phyloP scores from a whole-genome alignment of 2,888 invertebrate species.

The Hedya salicella region DNA sequence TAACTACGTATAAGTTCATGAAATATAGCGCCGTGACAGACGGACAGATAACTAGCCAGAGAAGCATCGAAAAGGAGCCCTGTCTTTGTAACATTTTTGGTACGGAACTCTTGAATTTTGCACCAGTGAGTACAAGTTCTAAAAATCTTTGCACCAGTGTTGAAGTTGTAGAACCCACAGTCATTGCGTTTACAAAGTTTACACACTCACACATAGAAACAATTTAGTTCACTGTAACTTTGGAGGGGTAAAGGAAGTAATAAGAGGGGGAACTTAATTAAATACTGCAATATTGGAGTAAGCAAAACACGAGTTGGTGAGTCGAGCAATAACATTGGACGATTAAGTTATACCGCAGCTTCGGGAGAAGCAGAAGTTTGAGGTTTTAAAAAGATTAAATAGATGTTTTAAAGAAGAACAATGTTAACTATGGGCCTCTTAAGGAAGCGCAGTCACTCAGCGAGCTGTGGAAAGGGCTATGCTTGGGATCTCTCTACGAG shows the following conservation, averaged over 20 bases:
- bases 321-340: conserved; percentile 37
- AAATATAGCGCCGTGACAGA: too few relatives aligned
- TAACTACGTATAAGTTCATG: too few relatives aligned
- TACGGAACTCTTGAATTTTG: too few relatives aligned
- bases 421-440: too few relatives aligned
- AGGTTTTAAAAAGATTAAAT: too few relatives aligned
- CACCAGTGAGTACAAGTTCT: too few relatives aligned
- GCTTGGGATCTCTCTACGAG: too few relatives aligned
- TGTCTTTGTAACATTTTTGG: too few relatives aligned
- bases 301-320: conserved; percentile 42
- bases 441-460: too few relatives aligned
- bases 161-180: neutral
- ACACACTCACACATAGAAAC: neutral
- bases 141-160: neutral
- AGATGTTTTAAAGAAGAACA: neutral
- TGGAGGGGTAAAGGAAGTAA: neutral
- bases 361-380: neutral
- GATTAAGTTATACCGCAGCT: conserved; percentile 31
- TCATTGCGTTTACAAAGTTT: neutral
- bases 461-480: too few relatives aligned
- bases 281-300: conserved; percentile 43
- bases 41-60: too few relatives aligned
- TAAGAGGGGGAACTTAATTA: conserved; percentile 38
- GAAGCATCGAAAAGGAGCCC: too few relatives aligned
- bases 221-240: conserved; percentile 2